Base-by-base conservation (phyloP, 1,140 invertebrate genomes). In the Helicoverpa zea region DNA sequence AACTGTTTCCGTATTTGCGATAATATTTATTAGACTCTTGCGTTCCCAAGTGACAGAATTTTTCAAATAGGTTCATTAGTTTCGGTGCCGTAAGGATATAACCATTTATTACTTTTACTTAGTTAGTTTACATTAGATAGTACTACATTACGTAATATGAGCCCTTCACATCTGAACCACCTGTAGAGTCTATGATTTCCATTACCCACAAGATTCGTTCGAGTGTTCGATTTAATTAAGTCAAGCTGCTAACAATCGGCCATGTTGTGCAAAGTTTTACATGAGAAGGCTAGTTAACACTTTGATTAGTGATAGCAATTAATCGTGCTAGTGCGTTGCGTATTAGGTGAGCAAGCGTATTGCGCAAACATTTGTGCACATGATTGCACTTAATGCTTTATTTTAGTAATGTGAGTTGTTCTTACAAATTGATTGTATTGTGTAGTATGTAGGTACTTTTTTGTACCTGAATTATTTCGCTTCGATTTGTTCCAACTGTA, bases 261-360 rank as follows among this genome's bases (percentile, higher is more conserved):
- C 4, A 68, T 5, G 9, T 47, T 47, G 54, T 16, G 43, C 13
- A 43, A 59, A 61, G 64, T 23, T 49, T 49, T 10, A 49, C 16
- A 47, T 49, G 18, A 49, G 12, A 11, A 49, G 35, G 16, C 64
- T 68, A 10, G 64, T 68, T 68, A 68, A 47, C 43, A 68, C 47
- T 12, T 68, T 68, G 64, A 68, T 68, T 68, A 49, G 64, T 68
- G 43, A 10, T 68, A 18, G 64, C 18, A 16, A 49, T 68, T 68
- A 68, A 68, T 68, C 18, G 29, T 12, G 23, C 29, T 3, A 68
- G 43, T 68, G 64, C 43, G 49, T 49, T 68, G 43, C 43, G 64
- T 18, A 49, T 68, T 43, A 18, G 35, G 18, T 13, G 11, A 73
- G 47, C 29, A 73, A 73, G 13, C 30, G 23, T 13, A 54, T 56